These are phyloP conservation scores for Prunella himalayana DNA, from an alignment of 2,113 vertebrate species.

Conservation along the genomic window DNA sequence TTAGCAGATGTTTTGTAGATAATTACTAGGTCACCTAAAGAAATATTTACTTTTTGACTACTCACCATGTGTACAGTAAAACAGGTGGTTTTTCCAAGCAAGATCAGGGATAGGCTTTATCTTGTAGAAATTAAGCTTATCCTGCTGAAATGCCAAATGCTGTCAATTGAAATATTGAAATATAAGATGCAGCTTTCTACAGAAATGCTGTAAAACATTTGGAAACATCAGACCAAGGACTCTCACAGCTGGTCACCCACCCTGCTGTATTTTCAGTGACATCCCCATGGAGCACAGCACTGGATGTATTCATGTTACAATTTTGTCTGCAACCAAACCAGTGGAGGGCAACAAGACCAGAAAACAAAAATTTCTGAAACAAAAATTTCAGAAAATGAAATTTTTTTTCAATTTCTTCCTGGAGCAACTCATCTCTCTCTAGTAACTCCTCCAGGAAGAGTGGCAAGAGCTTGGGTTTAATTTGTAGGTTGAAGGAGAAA, in stretches of 20 bases:
- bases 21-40: conserved; percentile 37
- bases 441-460: background rate
- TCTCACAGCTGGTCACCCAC: background rate
- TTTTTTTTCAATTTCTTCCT: background rate
- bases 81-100: background rate
- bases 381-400: background rate
- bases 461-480: background rate
- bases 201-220: background rate
- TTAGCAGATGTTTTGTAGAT: conserved; percentile 21
- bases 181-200: background rate
- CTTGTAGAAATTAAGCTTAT: background rate
- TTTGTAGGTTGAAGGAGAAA: background rate
- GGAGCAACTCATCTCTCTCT: background rate
- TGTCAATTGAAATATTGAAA: background rate
- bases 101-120: background rate
- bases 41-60: conserved; percentile 18
- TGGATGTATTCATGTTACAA: background rate
- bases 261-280: background rate
- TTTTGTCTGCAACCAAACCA: background rate
- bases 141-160: background rate
- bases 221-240: background rate
- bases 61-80: background rate
- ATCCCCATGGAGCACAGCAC: background rate
- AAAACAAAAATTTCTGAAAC: background rate
- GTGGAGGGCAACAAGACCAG: background rate